Percentiles rank a stretch among this genome's conserved stretches.
Evolutionary conservation across 1,140 invertebrate genomes (phyloP).

Genomic region (Drosophila melanica): DNA sequence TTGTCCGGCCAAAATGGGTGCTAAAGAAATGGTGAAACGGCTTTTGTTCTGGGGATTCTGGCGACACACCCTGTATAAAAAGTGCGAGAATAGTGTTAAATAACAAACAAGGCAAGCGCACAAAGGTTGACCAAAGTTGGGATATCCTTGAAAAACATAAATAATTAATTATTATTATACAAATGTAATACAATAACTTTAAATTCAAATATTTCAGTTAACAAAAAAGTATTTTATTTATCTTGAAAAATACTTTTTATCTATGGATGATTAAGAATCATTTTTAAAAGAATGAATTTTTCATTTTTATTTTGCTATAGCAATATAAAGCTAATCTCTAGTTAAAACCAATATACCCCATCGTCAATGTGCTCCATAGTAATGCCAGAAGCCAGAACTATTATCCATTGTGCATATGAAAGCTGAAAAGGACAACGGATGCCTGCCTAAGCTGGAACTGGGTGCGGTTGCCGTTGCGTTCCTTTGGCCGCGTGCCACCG

Average conservation of each 20-base stretch:
- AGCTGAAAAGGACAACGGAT: conserved; percentile 68
- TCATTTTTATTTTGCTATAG: too few relatives aligned
- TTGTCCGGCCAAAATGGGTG: conserved; percentile 33
- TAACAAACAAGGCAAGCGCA: conserved; percentile 41
- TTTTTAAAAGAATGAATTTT: too few relatives aligned
- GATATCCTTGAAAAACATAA: conserved; percentile 19
- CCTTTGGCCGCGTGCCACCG: conserved; percentile 51
- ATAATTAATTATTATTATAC: too few relatives aligned
- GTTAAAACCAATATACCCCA: conserved; percentile 6
- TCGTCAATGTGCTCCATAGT: neutral
- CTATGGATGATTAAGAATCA: too few relatives aligned
- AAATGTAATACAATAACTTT: too few relatives aligned
- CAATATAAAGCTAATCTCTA: too few relatives aligned
- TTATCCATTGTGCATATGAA: conserved; percentile 48
- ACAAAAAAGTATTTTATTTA: too few relatives aligned
- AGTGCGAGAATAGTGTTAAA: conserved; percentile 44
- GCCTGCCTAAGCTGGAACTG: conserved; percentile 35
- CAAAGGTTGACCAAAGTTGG: neutral
- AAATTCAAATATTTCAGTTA: too few relatives aligned
- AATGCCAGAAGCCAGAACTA: conserved; percentile 3
- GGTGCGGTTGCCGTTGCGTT: conserved; percentile 48
- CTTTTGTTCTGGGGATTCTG: neutral
- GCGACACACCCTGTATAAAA: conserved; percentile 37
- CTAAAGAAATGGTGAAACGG: conserved; percentile 28
- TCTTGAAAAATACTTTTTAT: too few relatives aligned